These are phyloP conservation scores for Pimephales promelas DNA, from an alignment of 2,113 vertebrate species.

Conservation along the genomic window DNA sequence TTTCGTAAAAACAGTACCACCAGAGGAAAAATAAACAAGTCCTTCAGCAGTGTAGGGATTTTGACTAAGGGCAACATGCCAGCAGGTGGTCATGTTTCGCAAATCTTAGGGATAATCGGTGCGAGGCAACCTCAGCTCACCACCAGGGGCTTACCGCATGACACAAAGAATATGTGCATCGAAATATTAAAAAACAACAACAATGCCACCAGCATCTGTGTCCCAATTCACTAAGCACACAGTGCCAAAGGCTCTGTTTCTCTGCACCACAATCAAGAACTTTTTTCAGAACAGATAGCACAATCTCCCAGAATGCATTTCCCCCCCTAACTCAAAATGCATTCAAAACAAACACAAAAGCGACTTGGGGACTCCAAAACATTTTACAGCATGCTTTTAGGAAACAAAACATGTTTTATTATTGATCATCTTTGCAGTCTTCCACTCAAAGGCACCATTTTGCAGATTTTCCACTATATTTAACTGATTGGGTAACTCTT, in stretches of 20 bases:
- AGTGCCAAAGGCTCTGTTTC: slow-evolving; percentile 10
- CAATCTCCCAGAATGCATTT: background rate
- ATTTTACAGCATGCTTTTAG: background rate
- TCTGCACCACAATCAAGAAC: background rate
- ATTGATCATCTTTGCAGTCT: background rate
- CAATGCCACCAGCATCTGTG: background rate
- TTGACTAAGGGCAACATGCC: slow-evolving; percentile 19
- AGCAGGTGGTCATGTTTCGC: slow-evolving; percentile 30
- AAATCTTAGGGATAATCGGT: background rate
- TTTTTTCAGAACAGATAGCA: background rate
- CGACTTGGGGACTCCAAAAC: background rate
- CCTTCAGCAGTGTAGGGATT: background rate
- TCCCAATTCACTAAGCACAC: background rate
- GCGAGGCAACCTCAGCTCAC: slow-evolving; percentile 1
- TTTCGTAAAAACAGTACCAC: slow-evolving; percentile 46
- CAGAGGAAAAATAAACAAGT: slow-evolving; percentile 47
- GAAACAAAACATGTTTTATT: slow-evolving; percentile 16
- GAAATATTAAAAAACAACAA: background rate
- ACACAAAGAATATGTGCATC: background rate
- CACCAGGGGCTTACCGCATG: background rate
- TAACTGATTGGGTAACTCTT: background rate
- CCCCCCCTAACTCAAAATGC: background rate
- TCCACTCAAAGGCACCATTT: background rate
- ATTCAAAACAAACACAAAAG: slow-evolving; percentile 10
- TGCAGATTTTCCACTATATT: background rate